Conservation (phyloP, 2,113 vertebrate species). For the Galeopterus variegatus region DNA sequence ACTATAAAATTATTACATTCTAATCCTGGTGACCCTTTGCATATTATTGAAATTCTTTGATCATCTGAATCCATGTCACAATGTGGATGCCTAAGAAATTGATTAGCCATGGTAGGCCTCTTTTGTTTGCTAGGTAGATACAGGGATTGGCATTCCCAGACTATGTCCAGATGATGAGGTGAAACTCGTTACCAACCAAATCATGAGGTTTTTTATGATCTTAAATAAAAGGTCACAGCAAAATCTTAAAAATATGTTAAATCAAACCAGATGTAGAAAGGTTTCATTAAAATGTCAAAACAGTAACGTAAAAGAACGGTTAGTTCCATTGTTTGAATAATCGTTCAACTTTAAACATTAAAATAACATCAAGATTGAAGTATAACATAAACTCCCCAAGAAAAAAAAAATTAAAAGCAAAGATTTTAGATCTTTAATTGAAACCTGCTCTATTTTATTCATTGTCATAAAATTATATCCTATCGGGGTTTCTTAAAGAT, state of each 20-base stretch:
- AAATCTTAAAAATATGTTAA: constrained; percentile 68
- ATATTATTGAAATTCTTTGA: not conserved
- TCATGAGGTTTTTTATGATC: not conserved
- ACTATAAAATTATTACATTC: not conserved
- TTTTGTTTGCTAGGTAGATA: not conserved
- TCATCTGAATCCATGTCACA: not conserved
- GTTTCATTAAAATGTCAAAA: constrained; percentile 46
- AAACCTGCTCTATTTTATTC: constrained; percentile 50
- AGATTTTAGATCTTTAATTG: constrained; percentile 47
- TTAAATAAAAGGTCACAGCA: constrained; percentile 41
- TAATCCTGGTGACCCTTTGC: not conserved
- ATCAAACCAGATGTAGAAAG: constrained; percentile 65
- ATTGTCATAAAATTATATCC: constrained; percentile 49
- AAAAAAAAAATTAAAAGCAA: constrained; percentile 43
- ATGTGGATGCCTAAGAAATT: not conserved
- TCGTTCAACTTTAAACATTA: constrained; percentile 58
- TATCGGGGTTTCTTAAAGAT: constrained; percentile 35
- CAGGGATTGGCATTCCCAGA: not conserved
- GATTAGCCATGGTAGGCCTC: not conserved
- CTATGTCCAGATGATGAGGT: not conserved
- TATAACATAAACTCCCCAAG: constrained; percentile 47
- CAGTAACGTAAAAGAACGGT: constrained; percentile 23
- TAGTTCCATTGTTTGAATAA: constrained; percentile 63
- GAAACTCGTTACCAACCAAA: constrained; percentile 28
- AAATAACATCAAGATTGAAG: constrained; percentile 64